These are phyloP conservation scores for Toxonevra muliebris DNA, from an alignment of 2,888 invertebrate genomes.

Conservation along the genomic window DNA sequence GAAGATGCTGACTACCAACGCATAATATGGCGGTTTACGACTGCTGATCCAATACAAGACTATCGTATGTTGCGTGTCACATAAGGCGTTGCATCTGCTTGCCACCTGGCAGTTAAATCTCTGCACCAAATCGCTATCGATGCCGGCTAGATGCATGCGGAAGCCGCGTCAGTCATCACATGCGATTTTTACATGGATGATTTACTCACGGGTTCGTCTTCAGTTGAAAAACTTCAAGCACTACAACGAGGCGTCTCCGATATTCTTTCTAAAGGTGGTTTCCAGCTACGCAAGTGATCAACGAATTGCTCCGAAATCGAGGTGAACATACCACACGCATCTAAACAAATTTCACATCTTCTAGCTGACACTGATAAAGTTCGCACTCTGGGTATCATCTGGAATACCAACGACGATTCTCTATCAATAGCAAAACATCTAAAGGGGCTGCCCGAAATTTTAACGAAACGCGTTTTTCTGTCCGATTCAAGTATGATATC, in stretches of 20 bases:
- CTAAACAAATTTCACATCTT: neutral
- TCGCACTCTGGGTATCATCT: neutral
- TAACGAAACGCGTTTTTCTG: too few relatives aligned
- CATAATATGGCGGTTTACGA: too few relatives aligned
- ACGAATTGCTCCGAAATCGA: neutral
- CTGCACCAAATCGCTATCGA: too few relatives aligned
- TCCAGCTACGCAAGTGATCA: constrained; percentile 12
- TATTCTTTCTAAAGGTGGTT: constrained; percentile 16
- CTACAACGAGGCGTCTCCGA: constrained; percentile 8
- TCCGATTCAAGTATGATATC: too few relatives aligned
- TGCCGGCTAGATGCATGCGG: too few relatives aligned
- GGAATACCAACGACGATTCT: constrained; percentile 3
- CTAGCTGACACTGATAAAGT: neutral
- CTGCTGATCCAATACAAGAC: too few relatives aligned
- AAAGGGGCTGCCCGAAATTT: too few relatives aligned
- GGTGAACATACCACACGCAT: neutral
- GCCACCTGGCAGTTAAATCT: too few relatives aligned
- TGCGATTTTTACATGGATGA: neutral
- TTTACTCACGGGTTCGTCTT: constrained; percentile 6
- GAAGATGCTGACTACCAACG: too few relatives aligned
- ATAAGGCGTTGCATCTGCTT: too few relatives aligned
- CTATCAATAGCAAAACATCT: neutral
- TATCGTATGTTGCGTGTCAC: too few relatives aligned
- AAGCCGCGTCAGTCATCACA: too few relatives aligned
- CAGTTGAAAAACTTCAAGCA: neutral